These are phyloP conservation scores for Gavia stellata DNA, from an alignment of 2,113 vertebrate species.

Conservation along the genomic window DNA sequence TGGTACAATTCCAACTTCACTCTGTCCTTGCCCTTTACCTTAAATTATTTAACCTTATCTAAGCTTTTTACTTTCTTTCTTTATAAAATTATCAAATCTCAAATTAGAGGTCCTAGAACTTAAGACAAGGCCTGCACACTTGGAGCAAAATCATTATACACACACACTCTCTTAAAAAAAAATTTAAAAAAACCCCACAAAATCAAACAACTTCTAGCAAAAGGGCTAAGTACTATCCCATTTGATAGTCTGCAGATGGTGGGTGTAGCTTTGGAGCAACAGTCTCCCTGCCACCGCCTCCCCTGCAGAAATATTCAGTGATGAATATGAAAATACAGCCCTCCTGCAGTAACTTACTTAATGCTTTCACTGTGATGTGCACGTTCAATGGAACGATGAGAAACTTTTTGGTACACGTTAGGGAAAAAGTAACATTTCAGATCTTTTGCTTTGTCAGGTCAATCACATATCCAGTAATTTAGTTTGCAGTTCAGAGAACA, in stretches of 20 bases:
- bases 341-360: neutral
- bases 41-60: neutral
- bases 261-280: neutral
- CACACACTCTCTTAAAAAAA: neutral
- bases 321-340: neutral
- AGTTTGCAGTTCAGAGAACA: neutral
- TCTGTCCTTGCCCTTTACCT: neutral
- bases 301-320: neutral
- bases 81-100: neutral
- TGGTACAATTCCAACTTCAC: neutral
- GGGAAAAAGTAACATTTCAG: neutral
- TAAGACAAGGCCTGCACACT: neutral
- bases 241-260: neutral
- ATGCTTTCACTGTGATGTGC: neutral
- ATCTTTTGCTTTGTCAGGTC: neutral
- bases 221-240: neutral
- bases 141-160: neutral
- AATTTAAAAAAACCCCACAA: neutral
- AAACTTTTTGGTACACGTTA: neutral
- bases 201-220: neutral
- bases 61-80: neutral
- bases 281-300: neutral
- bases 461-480: neutral
- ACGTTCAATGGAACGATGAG: accelerated
- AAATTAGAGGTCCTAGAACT: neutral